These are phyloP conservation scores for Drosophila kanapiae DNA, from an alignment of 1,140 invertebrate species.

Conservation along the genomic window DNA sequence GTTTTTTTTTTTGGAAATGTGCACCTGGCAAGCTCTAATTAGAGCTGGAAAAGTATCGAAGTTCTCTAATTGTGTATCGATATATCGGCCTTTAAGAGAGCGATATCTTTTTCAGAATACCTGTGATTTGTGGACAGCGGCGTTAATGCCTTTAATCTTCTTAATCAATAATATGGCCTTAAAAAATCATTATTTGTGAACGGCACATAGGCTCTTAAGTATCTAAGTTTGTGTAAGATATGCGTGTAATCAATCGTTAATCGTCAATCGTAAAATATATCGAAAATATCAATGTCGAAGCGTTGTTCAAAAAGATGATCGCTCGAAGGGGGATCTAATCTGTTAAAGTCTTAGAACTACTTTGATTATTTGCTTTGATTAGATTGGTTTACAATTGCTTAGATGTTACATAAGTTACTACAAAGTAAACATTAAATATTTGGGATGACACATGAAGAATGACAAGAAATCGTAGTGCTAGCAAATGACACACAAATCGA, in stretches of 20 bases:
- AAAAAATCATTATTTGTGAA: conserved; percentile 32
- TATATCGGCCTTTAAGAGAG: no score
- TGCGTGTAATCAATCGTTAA: conserved; percentile 5
- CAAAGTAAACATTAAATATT: conserved; percentile 67
- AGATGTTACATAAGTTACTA: conserved; percentile 58
- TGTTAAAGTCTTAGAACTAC: conserved; percentile 50
- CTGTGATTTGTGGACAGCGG: conserved; percentile 33
- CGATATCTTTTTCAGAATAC: conserved; percentile 3
- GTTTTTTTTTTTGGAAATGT: conserved; percentile 12
- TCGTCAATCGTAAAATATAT: conserved; percentile 17
- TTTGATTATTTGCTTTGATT: conserved; percentile 79
- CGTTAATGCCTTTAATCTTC: conserved; percentile 18
- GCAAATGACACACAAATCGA: conserved; percentile 22
- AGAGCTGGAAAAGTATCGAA: no score
- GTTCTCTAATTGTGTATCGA: no score
- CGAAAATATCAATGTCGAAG: not conserved
- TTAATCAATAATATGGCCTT: conserved; percentile 26
- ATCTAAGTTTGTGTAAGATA: conserved; percentile 31
- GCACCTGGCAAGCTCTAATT: conserved; percentile 9
- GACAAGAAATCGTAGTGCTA: conserved; percentile 45
- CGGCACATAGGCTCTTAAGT: conserved; percentile 22
- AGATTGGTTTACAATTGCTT: conserved; percentile 72
- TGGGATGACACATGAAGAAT: conserved; percentile 60
- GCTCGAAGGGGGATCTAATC: conserved; percentile 6
- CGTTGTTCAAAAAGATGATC: conserved; percentile 18